Percentiles rank a stretch among this genome's conserved stretches.
Evolutionary conservation across 2,888 invertebrate genomes (phyloP).

Genomic region (Scelioninae gen. 2): DNA sequence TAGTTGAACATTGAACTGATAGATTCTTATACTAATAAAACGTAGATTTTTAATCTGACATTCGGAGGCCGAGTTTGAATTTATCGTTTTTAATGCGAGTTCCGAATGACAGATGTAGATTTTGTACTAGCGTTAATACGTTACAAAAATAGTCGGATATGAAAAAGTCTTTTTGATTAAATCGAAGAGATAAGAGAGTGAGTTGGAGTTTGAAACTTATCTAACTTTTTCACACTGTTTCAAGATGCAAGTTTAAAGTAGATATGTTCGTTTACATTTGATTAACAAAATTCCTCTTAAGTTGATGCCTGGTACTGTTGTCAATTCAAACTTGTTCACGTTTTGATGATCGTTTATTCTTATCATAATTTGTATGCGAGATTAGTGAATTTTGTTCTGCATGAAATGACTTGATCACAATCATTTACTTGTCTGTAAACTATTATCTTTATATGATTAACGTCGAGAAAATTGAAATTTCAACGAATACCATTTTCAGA

Average conservation of each 20-base stretch:
- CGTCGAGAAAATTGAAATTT: conserved; percentile 14
- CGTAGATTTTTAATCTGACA: conserved; percentile 37
- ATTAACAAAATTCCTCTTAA: conserved; percentile 30
- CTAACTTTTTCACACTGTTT: conserved; percentile 25
- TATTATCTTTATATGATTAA: conserved; percentile 11
- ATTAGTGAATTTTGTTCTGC: conserved; percentile 50
- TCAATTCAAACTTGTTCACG: conserved; percentile 20
- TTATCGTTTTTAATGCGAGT: neutral
- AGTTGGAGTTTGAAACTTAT: conserved; percentile 24
- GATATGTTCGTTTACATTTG: conserved; percentile 40
- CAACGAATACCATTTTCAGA: neutral
- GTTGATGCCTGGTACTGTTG: conserved; percentile 42
- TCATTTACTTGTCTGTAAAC: conserved; percentile 29
- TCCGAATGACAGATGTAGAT: conserved; percentile 40
- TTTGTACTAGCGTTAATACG: conserved; percentile 42
- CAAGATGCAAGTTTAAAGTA: conserved; percentile 44
- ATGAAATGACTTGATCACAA: conserved; percentile 38
- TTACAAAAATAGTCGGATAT: conserved; percentile 48
- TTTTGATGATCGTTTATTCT: conserved; percentile 37
- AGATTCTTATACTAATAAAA: conserved; percentile 42
- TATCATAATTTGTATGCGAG: conserved; percentile 42
- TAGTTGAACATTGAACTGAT: conserved; percentile 45
- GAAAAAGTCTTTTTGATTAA: conserved; percentile 41
- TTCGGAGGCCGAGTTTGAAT: conserved; percentile 3
- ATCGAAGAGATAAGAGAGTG: conserved; percentile 21